Evolutionary conservation across 2,888 invertebrate species (phyloP).

Genomic region (Abrostola tripartita): DNA sequence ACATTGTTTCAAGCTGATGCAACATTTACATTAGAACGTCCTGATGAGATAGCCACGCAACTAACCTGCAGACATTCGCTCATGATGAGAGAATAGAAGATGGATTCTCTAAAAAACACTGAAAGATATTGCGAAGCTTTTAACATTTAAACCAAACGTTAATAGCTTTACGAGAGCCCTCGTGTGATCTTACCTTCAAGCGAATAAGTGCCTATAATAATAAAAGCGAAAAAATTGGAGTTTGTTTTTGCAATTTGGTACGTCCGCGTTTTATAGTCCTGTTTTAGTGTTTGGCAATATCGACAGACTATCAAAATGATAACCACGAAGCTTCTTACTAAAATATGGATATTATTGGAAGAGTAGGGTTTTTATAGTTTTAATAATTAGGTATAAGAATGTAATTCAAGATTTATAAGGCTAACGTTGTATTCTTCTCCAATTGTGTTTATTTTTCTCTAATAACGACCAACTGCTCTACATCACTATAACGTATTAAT

Average conservation of each 20-base stretch:
- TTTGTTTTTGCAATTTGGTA: constrained; percentile 62
- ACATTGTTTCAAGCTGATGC: no score
- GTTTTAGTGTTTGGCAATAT: constrained; percentile 58
- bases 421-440: no score
- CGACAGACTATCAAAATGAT: constrained; percentile 43
- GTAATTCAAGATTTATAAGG: no score
- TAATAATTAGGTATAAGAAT: neutral
- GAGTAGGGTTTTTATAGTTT: constrained; percentile 5
- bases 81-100: no score
- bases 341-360: constrained; percentile 28
- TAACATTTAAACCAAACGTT: constrained; percentile 51
- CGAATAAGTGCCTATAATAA: constrained; percentile 64
- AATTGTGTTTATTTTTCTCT: no score
- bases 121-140: neutral
- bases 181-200: constrained; percentile 60
- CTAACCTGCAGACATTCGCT: no score
- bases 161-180: constrained; percentile 55
- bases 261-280: constrained; percentile 55
- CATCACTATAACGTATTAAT: no score
- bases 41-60: no score
- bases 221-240: constrained; percentile 58
- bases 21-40: no score
- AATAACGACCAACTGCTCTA: no score
- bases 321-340: constrained; percentile 14
- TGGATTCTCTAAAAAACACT: neutral